Conservation (phyloP, 2,888 invertebrate genomes). For the Gastracanthus pulcherrimus region DNA sequence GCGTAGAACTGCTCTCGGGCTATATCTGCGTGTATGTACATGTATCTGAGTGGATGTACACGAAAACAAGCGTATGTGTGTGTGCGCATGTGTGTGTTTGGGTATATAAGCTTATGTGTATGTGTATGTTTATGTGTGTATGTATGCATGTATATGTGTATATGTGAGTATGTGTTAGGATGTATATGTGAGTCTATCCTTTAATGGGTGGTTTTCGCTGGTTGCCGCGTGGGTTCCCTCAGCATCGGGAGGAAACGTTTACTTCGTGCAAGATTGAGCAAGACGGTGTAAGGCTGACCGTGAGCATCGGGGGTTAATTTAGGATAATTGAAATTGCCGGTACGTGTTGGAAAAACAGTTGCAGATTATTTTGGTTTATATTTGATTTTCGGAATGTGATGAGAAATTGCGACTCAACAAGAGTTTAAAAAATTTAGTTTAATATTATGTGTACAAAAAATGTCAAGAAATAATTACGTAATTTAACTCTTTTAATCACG, state of each 20-base stretch:
- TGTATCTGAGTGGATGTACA: too few relatives aligned
- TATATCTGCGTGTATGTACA: too few relatives aligned
- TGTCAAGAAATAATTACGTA: too few relatives aligned
- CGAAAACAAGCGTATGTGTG: too few relatives aligned
- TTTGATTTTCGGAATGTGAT: neutral
- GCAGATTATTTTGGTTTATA: neutral
- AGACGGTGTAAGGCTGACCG: neutral
- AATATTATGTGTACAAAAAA: too few relatives aligned
- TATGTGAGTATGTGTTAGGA: too few relatives aligned
- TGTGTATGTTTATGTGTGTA: neutral
- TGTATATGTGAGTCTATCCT: neutral
- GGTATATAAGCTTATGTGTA: too few relatives aligned
- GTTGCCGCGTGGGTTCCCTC: neutral
- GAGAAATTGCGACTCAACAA: neutral
- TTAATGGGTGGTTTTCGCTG: neutral
- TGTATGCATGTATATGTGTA: neutral
- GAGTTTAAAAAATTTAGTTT: neutral
- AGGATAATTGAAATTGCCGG: neutral
- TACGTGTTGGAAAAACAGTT: neutral
- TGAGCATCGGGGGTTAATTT: neutral
- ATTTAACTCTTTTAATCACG: too few relatives aligned
- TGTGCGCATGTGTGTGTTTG: too few relatives aligned
- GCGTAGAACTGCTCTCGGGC: too few relatives aligned
- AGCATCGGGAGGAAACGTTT: neutral
- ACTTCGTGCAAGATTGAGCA: neutral